Percentiles rank a stretch among this genome's conserved stretches.
These are phyloP conservation scores for Cheilosia impressa DNA, from an alignment of 2,888 invertebrate genomes.

Conservation along the genomic window DNA sequence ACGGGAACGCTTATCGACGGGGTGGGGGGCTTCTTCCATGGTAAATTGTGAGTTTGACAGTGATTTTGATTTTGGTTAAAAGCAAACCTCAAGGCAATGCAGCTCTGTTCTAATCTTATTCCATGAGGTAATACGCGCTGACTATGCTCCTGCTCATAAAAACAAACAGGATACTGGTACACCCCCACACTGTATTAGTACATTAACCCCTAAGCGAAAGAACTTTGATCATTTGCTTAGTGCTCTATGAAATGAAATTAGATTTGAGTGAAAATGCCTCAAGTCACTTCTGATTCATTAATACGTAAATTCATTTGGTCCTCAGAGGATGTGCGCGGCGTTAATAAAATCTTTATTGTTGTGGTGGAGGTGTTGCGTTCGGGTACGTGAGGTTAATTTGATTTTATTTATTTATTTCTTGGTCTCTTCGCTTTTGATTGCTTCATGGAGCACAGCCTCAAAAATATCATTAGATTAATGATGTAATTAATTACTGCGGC, in stretches of 20 bases:
- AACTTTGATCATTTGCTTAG: constrained; percentile 58
- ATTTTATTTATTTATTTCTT: constrained; percentile 56
- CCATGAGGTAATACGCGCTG: neutral
- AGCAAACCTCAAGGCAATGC: constrained; percentile 9
- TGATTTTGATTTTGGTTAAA: constrained; percentile 34
- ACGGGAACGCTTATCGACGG: constrained; percentile 8
- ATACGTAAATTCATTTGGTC: constrained; percentile 60
- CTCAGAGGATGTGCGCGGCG: constrained; percentile 37
- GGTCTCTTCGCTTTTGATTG: neutral
- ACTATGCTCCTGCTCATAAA: neutral
- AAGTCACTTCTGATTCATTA: constrained; percentile 59
- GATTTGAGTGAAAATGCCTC: constrained; percentile 56
- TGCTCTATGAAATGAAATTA: constrained; percentile 63
- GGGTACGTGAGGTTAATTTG: constrained; percentile 48
- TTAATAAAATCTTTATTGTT: constrained; percentile 61
- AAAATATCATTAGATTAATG: neutral
- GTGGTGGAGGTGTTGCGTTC: constrained; percentile 9
- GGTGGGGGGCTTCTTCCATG: constrained; percentile 20
- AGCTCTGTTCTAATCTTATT: constrained; percentile 2
- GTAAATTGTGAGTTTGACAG: constrained; percentile 18
- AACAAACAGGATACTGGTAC: neutral
- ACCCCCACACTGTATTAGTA: constrained; percentile 22
- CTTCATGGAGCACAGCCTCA: neutral
- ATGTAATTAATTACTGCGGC: constrained; percentile 2
- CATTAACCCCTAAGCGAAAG: constrained; percentile 53